Base-by-base conservation (phyloP, 2,888 invertebrate genomes). In the Amblyjoppa proteus region DNA sequence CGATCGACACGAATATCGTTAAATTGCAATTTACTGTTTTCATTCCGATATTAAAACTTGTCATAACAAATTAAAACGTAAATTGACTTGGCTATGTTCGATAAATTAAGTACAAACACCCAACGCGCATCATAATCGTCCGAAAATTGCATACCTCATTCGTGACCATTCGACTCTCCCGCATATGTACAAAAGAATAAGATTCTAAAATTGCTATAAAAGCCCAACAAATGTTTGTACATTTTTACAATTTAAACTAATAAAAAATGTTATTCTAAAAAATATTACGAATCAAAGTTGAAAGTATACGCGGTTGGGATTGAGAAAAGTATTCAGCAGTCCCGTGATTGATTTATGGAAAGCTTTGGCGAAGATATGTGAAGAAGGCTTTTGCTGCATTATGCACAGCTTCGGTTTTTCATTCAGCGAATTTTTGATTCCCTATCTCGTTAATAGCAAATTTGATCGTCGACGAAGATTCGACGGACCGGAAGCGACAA, bases 301-400 rank as follows among this genome's bases (percentile, higher is more conserved):
- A 76, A 66, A 64, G 20, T 66, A 66, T 31, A 38, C 64, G 76
- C 53, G 38, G 66, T 66, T 53, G 51, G 9, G 20, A 49, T 75
- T 13, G 66, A 66, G 53, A 51, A 64, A 76, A 76, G 51, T 76
- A 76, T 49, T 45, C 51, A 66, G 51, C 51, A 51, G 4, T 75
- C 53, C 66, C 66, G 66, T 76, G 34, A 51, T 61, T 76, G 66
- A 38, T 38, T 20, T 41, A 20, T 38, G n/a, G 53, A 66, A 68
- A 69, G 81, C 38, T 38, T 78, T 78, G 64, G 79, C 82, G 79
- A 82, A 79, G 82, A 85, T 85, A 85, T 85, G 85, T 85, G 79
- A 51, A 71, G 78, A 85, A 85, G 84, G 84, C 84, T 69, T 69
- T 25, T 51, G 81, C 78, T 85, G 85, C 71, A 74, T 78, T 49